phyloP scores from a whole-genome alignment of 35 echinoderm and acorn worm species.

The Strongylocentrotus purpuratus region DNA sequence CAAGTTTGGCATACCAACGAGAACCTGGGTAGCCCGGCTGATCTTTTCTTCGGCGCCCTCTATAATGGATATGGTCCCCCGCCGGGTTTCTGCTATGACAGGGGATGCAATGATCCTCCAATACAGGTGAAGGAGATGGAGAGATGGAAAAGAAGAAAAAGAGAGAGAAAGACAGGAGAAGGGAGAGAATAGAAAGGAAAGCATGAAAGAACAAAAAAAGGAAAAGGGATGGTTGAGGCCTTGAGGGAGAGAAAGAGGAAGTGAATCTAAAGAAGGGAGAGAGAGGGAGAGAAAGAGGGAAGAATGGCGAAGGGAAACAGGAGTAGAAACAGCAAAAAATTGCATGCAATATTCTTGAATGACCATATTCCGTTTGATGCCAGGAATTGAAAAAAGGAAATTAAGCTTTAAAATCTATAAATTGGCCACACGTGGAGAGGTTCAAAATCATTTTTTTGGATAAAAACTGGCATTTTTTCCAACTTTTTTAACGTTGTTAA shows the following conservation, averaged over 20 bases:
- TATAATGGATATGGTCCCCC: conserved; percentile 83
- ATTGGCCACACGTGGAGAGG: too few relatives aligned
- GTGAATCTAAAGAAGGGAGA: not conserved
- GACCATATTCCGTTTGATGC: too few relatives aligned
- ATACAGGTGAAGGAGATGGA: conserved; percentile 75
- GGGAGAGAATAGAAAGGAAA: not conserved
- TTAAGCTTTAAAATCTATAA: too few relatives aligned
- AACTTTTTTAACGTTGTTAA: too few relatives aligned
- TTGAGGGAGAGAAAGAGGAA: not conserved
- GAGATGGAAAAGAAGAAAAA: not conserved
- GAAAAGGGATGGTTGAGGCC: not conserved
- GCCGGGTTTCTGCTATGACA: conserved; percentile 88
- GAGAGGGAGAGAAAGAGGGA: not conserved
- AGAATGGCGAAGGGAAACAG: not conserved
- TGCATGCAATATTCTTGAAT: too few relatives aligned
- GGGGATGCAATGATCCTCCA: conserved; percentile 74
- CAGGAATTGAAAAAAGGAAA: too few relatives aligned
- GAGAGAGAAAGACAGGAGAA: not conserved
- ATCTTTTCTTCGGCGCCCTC: conserved; percentile 89
- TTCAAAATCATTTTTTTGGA: too few relatives aligned
- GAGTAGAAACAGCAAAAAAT: not conserved
- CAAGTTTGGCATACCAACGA: conserved; percentile 77
- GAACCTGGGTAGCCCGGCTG: conserved; percentile 65
- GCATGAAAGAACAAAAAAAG: not conserved
- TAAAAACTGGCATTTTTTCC: too few relatives aligned